phyloP scores from a whole-genome alignment of 2,113 vertebrate species.

The Alces alces region DNA sequence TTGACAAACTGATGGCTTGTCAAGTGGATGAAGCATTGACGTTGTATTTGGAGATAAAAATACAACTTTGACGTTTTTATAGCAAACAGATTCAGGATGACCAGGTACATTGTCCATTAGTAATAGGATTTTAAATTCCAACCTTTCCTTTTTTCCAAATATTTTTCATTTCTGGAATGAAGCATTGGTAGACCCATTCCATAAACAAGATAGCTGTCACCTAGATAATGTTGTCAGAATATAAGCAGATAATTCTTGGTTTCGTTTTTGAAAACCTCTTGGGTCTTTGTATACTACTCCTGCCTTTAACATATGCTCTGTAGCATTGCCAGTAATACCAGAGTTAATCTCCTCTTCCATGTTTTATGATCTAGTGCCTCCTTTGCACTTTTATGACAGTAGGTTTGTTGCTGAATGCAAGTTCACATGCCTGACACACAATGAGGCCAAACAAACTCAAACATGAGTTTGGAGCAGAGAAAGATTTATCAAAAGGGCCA shows the following conservation, averaged over 20 bases:
- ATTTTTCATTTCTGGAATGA: neutral
- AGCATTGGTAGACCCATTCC: neutral
- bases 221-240: neutral
- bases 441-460: neutral
- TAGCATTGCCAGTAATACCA: neutral
- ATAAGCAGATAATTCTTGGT: neutral
- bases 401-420: neutral
- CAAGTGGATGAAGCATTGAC: neutral
- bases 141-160: neutral
- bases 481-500: neutral
- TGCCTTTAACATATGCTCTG: neutral
- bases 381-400: neutral
- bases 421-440: neutral
- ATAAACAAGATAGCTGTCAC: neutral
- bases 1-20: neutral
- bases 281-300: neutral
- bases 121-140: neutral
- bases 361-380: neutral
- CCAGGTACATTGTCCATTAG: neutral
- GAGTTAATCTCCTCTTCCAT: neutral
- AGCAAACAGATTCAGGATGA: neutral
- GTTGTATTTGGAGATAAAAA: neutral
- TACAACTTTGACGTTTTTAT: neutral
- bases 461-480: neutral
- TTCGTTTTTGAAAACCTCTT: neutral